Evolutionary conservation across 35 echinoderm and acorn worm species (phyloP).

Genomic region (Chiridota heheva): DNA sequence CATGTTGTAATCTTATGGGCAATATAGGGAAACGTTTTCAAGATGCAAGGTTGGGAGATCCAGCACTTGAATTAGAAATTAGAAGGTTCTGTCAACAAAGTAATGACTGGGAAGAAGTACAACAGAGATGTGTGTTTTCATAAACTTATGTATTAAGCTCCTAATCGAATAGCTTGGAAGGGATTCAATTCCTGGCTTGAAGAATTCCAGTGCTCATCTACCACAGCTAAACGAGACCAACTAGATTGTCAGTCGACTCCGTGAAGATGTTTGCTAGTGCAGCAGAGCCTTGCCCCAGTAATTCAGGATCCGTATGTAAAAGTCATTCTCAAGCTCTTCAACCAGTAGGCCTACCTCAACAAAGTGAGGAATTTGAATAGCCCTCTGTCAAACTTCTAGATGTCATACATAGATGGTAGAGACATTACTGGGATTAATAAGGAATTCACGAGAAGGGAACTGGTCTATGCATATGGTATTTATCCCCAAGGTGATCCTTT

Average conservation of each 20-base stretch:
- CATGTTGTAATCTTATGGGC: constrained; percentile 2
- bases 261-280: neutral
- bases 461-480: constrained; percentile 58
- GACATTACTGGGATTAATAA: constrained; percentile 44
- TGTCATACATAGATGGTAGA: constrained; percentile 67
- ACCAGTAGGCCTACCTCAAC: neutral
- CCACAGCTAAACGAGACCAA: constrained; percentile 14
- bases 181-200: constrained; percentile 22
- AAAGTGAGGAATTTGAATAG: neutral
- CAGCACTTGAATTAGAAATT: constrained; percentile 16
- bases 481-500: constrained; percentile 33
- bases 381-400: constrained; percentile 35
- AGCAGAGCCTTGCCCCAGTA: neutral
- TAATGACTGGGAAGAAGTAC: constrained; percentile 2
- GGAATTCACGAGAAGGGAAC: constrained; percentile 60
- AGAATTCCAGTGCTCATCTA: neutral
- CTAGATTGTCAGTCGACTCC: neutral
- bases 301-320: neutral
- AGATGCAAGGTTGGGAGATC: constrained; percentile 14
- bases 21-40: constrained; percentile 17
- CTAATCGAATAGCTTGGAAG: neutral
- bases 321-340: neutral
- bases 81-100: constrained; percentile 21
- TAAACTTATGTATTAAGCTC: constrained; percentile 14
- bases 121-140: constrained; percentile 14